Conservation (phyloP, 2,113 vertebrate genomes). For the Stegastes partitus region DNA sequence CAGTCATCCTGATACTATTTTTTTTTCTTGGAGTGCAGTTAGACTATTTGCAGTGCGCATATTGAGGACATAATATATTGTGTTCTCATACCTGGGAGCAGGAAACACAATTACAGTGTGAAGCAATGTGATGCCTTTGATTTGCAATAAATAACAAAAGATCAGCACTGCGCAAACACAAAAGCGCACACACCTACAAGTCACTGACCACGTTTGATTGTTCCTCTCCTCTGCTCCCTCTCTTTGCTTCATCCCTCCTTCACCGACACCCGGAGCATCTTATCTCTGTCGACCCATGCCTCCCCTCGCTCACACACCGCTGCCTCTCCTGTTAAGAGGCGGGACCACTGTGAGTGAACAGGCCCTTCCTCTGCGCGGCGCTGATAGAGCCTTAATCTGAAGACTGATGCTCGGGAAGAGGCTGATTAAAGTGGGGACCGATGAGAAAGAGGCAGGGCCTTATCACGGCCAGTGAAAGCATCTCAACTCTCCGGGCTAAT, state of each 20-base stretch:
- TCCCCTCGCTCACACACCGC: constrained; percentile 52
- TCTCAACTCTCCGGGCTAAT: constrained; percentile 71
- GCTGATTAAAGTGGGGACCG: constrained; percentile 65
- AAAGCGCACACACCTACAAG: constrained; percentile 16
- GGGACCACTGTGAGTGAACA: constrained; percentile 57
- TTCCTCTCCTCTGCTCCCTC: constrained; percentile 5
- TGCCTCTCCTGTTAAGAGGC: constrained; percentile 62
- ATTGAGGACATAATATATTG: background rate
- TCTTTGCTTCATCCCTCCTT: constrained; percentile 30
- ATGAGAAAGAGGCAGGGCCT: constrained; percentile 67
- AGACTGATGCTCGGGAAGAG: constrained; percentile 69
- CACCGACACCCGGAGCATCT: constrained; percentile 46
- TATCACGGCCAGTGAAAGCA: constrained; percentile 69
- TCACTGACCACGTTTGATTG: constrained; percentile 26
- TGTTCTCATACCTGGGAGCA: constrained; percentile 38
- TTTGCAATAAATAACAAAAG: constrained; percentile 29
- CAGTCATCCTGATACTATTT: constrained; percentile 20
- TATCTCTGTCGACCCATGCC: constrained; percentile 72
- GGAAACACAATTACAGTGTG: constrained; percentile 27
- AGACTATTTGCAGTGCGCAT: background rate
- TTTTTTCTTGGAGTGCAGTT: background rate
- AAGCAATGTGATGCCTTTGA: constrained; percentile 23
- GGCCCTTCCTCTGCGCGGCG: constrained; percentile 64
- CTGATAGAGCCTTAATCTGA: constrained; percentile 77
- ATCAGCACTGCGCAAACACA: constrained; percentile 11